Conservation (phyloP, 2,888 invertebrate species). For the Drosophila diplacantha region DNA sequence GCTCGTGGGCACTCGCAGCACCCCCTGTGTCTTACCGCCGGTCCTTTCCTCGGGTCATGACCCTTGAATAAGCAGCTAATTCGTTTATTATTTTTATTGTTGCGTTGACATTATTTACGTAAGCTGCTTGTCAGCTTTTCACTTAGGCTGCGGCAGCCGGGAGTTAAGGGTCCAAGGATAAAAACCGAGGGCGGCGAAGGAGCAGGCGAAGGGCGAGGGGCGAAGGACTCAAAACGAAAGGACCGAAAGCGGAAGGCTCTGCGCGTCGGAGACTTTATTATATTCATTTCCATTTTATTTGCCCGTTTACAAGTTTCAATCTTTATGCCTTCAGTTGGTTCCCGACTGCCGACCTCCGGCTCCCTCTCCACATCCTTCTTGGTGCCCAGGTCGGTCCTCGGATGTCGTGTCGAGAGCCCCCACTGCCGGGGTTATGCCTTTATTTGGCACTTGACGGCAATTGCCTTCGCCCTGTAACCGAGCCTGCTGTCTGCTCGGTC, state of each 20-base stretch:
- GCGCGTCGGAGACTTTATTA: conserved; percentile 58
- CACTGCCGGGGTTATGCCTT: conserved; percentile 62
- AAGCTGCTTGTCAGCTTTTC: conserved; percentile 72
- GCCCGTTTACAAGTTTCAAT: conserved; percentile 65
- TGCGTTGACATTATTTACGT: conserved; percentile 73
- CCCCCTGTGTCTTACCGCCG: not conserved
- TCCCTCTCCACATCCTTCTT: conserved; percentile 9
- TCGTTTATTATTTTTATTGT: conserved; percentile 74
- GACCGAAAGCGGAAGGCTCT: conserved; percentile 20
- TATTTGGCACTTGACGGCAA: conserved; percentile 63
- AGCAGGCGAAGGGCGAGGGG: not conserved
- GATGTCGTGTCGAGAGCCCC: conserved; percentile 37
- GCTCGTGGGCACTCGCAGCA: not conserved
- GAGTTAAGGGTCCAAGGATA: conserved; percentile 7
- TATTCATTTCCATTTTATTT: conserved; percentile 71
- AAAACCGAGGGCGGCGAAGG: not conserved
- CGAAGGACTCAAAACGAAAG: not conserved
- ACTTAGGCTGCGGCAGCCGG: conserved; percentile 44
- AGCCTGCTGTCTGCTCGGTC: conserved; percentile 14
- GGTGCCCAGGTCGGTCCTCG: conserved; percentile 15
- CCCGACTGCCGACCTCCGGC: not conserved
- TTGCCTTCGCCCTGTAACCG: conserved; percentile 26
- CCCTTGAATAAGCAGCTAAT: conserved; percentile 67
- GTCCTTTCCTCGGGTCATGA: conserved; percentile 39
- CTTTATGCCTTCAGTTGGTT: conserved; percentile 34